These are phyloP conservation scores for Dimorphilus gyrociliatus DNA, from an alignment of 2,888 invertebrate species.

Conservation along the genomic window DNA sequence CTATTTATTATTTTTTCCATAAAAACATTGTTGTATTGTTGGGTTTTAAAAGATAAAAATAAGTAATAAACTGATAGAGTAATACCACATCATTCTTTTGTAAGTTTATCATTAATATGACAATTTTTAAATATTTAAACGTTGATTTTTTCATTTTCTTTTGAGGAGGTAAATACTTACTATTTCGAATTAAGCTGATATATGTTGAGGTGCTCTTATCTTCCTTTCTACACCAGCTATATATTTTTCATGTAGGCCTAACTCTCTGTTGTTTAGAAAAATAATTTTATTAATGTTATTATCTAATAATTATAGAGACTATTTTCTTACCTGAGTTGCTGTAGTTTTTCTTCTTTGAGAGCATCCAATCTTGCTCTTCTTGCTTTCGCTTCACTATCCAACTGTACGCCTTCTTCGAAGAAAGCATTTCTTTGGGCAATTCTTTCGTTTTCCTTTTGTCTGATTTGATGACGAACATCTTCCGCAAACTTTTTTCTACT, in stretches of 20 bases:
- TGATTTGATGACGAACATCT: constrained; percentile 32
- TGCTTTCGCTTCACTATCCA: constrained; percentile 32
- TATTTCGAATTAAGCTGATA: too few relatives aligned
- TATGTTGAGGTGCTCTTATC: constrained; percentile 23
- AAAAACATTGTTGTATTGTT: too few relatives aligned
- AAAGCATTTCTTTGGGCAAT: constrained; percentile 32
- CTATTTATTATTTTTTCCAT: too few relatives aligned
- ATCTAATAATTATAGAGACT: not conserved
- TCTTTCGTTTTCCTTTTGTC: constrained; percentile 29
- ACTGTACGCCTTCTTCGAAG: constrained; percentile 36
- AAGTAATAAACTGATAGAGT: too few relatives aligned
- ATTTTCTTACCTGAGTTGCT: constrained; percentile 26
- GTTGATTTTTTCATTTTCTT: too few relatives aligned
- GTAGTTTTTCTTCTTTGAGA: constrained; percentile 34
- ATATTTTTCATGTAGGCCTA: constrained; percentile 37
- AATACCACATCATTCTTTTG: too few relatives aligned
- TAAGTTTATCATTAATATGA: too few relatives aligned
- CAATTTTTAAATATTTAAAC: too few relatives aligned
- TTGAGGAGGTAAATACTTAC: too few relatives aligned
- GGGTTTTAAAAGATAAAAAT: too few relatives aligned
- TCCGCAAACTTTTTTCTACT: constrained; percentile 22
- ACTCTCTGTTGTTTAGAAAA: constrained; percentile 28
- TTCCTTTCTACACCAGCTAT: constrained; percentile 36
- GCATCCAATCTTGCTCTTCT: constrained; percentile 30
- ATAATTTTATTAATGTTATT: constrained; percentile 3